A percentile compares a stretch with the other conserved stretches of the same genome.
Conservation (phyloP, 2,113 vertebrate species). For the Perccottus glenii region DNA sequence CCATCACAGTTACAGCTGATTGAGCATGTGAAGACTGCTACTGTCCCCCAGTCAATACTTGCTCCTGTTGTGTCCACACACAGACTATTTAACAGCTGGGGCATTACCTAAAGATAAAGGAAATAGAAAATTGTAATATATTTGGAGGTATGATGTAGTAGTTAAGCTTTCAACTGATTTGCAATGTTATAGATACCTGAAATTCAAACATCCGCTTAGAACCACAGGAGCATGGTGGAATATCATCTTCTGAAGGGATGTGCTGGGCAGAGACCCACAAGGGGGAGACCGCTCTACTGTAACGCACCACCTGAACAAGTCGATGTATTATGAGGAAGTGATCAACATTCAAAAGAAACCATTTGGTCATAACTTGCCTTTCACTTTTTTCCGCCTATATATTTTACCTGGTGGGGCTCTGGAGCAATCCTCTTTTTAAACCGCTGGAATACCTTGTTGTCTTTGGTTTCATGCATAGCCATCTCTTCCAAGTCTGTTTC, state of each 20-base stretch:
- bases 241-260: constrained; percentile 82
- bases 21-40: constrained; percentile 88
- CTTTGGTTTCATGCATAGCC: constrained; percentile 90
- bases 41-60: constrained; percentile 93
- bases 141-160: not conserved
- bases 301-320: constrained; percentile 87
- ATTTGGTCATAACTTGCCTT: not conserved
- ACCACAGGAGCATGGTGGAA: constrained; percentile 90
- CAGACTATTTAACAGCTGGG: constrained; percentile 92
- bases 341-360: not conserved
- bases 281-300: constrained; percentile 84
- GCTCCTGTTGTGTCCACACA: constrained; percentile 84
- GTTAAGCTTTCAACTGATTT: too few relatives aligned
- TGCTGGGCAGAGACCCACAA: constrained; percentile 91
- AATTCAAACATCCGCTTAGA: constrained; percentile 92
- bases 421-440: constrained; percentile 85
- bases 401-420: constrained; percentile 90
- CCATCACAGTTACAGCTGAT: constrained; percentile 81
- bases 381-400: not conserved
- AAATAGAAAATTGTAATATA: not conserved
- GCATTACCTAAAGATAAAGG: constrained; percentile 87
- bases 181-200: constrained; percentile 79
- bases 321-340: not conserved
- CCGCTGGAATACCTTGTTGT: constrained; percentile 84
- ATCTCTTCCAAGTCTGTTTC: constrained; percentile 86